phyloP scores from a whole-genome alignment of 2,113 vertebrate species.

The Orcinus orca region DNA sequence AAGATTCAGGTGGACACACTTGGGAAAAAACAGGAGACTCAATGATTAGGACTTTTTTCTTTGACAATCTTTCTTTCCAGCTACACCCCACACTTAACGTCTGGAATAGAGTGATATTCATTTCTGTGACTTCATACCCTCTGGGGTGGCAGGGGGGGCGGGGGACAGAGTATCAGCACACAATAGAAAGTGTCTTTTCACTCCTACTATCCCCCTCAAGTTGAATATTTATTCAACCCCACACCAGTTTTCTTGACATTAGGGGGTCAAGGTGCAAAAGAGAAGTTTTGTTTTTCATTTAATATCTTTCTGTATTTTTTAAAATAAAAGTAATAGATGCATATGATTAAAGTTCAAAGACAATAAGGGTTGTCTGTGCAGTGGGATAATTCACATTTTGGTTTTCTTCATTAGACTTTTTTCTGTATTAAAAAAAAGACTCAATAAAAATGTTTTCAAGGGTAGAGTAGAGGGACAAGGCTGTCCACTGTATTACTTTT shows the following conservation, averaged over 20 bases:
- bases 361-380: background rate
- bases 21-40: background rate
- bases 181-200: background rate
- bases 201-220: background rate
- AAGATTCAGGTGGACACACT: background rate
- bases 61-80: background rate
- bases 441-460: background rate
- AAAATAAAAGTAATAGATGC: background rate
- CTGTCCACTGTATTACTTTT: background rate
- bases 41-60: background rate
- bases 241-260: background rate
- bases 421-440: background rate
- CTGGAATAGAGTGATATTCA: background rate
- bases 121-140: background rate
- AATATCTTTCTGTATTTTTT: background rate
- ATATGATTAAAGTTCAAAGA: background rate
- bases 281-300: background rate
- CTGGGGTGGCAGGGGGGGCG: too few relatives aligned
- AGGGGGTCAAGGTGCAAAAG: background rate
- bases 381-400: background rate
- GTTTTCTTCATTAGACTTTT: conserved; percentile 10
- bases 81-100: background rate
- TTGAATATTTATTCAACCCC: background rate
- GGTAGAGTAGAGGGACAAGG: background rate
- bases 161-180: background rate